These are phyloP conservation scores for Colostygia pectinataria DNA, from an alignment of 2,888 invertebrate species.

Conservation along the genomic window DNA sequence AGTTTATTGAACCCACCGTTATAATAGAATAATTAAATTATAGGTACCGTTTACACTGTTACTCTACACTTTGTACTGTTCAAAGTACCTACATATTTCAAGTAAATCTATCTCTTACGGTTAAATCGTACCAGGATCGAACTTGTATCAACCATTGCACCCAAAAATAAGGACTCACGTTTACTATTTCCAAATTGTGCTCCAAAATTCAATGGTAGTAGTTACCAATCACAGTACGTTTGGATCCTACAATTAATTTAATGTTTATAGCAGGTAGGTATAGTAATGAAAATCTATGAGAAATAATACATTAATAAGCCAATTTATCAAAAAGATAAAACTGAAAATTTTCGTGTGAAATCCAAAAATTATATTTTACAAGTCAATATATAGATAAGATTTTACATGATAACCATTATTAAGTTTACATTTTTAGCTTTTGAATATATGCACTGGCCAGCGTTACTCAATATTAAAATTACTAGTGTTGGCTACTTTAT, in stretches of 20 bases:
- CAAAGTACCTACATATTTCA: conserved; percentile 80
- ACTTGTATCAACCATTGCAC: conserved; percentile 51
- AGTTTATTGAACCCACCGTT: conserved; percentile 81
- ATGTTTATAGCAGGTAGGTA: conserved; percentile 52
- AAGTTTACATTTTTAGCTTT: conserved; percentile 26
- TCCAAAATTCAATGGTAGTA: conserved; percentile 62
- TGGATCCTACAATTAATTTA: conserved; percentile 62
- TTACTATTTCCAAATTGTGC: conserved; percentile 54
- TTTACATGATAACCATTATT: conserved; percentile 10
- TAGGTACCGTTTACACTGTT: conserved; percentile 54
- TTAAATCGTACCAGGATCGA: conserved; percentile 59
- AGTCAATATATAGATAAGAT: conserved; percentile 8
- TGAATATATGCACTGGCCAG: conserved; percentile 30
- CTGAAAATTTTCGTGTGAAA: too few relatives aligned
- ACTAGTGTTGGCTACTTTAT: conserved; percentile 26
- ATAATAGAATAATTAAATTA: conserved; percentile 78
- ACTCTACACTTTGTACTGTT: conserved; percentile 80
- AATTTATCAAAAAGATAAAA: conserved; percentile 19
- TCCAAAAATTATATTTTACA: conserved; percentile 19
- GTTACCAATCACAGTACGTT: conserved; percentile 75
- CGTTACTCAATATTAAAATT: conserved; percentile 2
- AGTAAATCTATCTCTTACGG: conserved; percentile 69
- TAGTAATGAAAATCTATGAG: conserved; percentile 31
- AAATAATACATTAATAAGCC: conserved; percentile 28
- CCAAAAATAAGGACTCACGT: conserved; percentile 51